Base-by-base conservation (phyloP, 2,797 vertebrate genomes). In the Eidolon dupreanum region DNA sequence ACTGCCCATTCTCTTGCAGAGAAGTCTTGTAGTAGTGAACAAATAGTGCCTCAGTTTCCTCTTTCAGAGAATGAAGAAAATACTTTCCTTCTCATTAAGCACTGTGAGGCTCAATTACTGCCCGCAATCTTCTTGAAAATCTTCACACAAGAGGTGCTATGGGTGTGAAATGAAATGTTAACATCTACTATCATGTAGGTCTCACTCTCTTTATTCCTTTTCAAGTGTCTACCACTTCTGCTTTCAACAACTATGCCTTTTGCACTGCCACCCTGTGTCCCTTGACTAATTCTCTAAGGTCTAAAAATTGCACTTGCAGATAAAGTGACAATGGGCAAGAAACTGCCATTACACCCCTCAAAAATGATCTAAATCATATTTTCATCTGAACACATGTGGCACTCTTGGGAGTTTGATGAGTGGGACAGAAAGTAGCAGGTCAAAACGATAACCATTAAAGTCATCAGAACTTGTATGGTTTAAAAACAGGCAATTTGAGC, bases 241-340 rank as follows among this genome's bases (percentile, higher is more conserved):
- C 57, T 94, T 96, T 89, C 73, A 71, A 81, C 63, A 94, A 92
- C 66, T 46, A 22, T 61, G 24, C 55, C 88, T 97, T 82, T 89
- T 97, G 81, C 71, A 86, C 93, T 87, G 49, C 70, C 77, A 93
- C 88, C 53, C 33, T 0, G 75, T 85, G 94, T 92, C 75, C 49
- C 94, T 89, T 90, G 89, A 97, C 96, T 97, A 98, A 98, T 98
- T 90, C 86, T 94, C 83, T 89, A 75, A 91, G 95, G 96, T 88
- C 89, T 97, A 97, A 97, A 97, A 98, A 92, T 94, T 87, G 81
- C 95, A 96, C 93, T 97, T 98, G 66, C 93, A 94, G 83, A 95
- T 94, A 96, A 97, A 97, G 97, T 98, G 96, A 97, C 92, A 82
- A 95, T 88, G 95, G 96, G 71, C 93, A 15, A 38, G 38, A 83